Percentiles rank a stretch among this genome's conserved stretches.
Conservation (phyloP, 2,113 vertebrate genomes). For the Catharus minimus region DNA sequence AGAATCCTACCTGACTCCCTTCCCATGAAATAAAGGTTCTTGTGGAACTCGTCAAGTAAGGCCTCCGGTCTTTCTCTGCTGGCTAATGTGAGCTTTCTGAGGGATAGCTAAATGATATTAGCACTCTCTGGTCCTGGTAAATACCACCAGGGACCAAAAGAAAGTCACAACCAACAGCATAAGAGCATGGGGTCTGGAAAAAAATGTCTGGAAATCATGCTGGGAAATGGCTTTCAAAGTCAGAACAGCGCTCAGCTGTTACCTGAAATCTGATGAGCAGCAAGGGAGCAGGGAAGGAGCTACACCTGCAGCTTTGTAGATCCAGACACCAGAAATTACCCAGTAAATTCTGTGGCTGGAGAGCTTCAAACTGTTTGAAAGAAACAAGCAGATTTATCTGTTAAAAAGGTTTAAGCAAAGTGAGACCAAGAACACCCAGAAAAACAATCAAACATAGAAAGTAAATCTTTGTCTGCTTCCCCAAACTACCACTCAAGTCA, state of each 20-base stretch:
- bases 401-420: not conserved
- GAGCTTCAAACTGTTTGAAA: not conserved
- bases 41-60: too few species aligned
- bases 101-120: too few species aligned
- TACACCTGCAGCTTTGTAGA: not conserved
- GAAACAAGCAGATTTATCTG: not conserved
- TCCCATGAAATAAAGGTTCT: too few species aligned
- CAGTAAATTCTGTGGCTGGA: not conserved
- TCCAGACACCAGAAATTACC: not conserved
- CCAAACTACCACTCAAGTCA: not conserved
- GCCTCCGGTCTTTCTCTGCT: too few species aligned
- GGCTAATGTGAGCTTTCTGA: too few species aligned
- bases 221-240: not conserved
- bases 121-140: too few species aligned
- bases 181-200: not conserved
- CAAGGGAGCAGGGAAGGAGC: not conserved
- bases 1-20: too few species aligned
- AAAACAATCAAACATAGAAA: not conserved
- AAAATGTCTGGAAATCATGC: not conserved
- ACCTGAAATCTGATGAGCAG: not conserved
- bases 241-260: fast-evolving
- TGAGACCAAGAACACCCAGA: not conserved
- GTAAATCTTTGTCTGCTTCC: not conserved
- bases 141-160: too few species aligned
- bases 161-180: not conserved